phyloP scores from a whole-genome alignment of 2,113 vertebrate species.

The Solea solea region DNA sequence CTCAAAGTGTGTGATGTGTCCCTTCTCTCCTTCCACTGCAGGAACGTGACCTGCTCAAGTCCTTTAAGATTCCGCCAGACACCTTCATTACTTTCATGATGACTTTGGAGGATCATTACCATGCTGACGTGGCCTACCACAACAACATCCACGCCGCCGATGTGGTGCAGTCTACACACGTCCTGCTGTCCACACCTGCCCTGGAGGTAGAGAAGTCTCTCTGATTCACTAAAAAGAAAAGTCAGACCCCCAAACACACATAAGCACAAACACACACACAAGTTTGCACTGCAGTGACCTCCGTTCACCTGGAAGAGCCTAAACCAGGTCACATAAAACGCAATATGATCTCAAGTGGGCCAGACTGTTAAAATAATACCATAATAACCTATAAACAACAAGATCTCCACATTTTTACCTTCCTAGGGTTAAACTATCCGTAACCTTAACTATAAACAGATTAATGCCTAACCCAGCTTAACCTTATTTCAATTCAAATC shows the following conservation, averaged over 20 bases:
- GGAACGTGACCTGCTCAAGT: constrained; percentile 93
- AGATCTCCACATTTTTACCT: too few relatives aligned
- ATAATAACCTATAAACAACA: too few relatives aligned
- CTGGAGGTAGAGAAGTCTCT: constrained; percentile 82
- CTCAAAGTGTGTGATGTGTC: neutral
- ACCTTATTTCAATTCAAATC: too few relatives aligned
- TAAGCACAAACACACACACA: too few relatives aligned
- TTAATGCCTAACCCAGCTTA: too few relatives aligned
- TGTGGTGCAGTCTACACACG: constrained; percentile 91
- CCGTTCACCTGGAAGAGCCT: too few relatives aligned
- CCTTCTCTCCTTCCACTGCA: constrained; percentile 49
- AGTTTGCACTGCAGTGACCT: too few relatives aligned
- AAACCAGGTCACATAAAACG: too few relatives aligned
- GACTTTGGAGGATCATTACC: constrained; percentile 93
- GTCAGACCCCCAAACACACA: neutral
- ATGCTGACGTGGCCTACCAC: constrained; percentile 89
- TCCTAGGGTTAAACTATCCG: too few relatives aligned
- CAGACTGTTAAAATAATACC: too few relatives aligned
- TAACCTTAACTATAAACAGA: too few relatives aligned
- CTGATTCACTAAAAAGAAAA: neutral
- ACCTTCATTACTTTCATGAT: constrained; percentile 91
- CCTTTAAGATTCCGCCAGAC: constrained; percentile 89
- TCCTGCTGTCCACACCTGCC: constrained; percentile 88
- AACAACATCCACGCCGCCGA: constrained; percentile 94
- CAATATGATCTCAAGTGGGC: too few relatives aligned